phyloP scores from a whole-genome alignment of 2,888 invertebrate species.

The Drosophila siamana region DNA sequence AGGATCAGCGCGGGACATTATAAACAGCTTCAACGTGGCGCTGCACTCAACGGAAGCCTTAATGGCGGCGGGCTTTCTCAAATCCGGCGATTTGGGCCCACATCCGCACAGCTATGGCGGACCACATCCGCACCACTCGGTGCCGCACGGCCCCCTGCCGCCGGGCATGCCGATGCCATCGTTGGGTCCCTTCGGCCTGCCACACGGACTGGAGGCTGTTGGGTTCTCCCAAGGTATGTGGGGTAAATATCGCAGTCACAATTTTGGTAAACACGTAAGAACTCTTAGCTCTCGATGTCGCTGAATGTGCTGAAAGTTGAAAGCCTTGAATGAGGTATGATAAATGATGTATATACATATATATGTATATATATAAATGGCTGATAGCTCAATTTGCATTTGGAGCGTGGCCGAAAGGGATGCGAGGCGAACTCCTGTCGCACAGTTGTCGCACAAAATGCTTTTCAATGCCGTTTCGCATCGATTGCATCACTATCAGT shows the following conservation, averaged over 20 bases:
- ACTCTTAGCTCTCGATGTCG: slow-evolving; percentile 7
- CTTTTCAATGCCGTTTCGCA: slow-evolving; percentile 76
- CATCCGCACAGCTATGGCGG: slow-evolving; percentile 86
- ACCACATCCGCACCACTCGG: slow-evolving; percentile 85
- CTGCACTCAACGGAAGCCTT: slow-evolving; percentile 86
- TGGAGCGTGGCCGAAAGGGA: too few species aligned
- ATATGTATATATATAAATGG: neutral
- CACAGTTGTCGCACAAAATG: slow-evolving; percentile 62
- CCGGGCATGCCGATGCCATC: slow-evolving; percentile 86
- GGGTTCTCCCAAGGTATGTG: slow-evolving; percentile 86
- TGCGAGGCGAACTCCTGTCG: too few species aligned
- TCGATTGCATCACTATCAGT: slow-evolving; percentile 85
- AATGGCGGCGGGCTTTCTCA: slow-evolving; percentile 86
- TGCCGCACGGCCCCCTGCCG: slow-evolving; percentile 85
- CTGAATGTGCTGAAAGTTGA: slow-evolving; percentile 69
- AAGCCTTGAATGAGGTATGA: slow-evolving; percentile 29
- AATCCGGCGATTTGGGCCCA: slow-evolving; percentile 85
- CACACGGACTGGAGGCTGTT: slow-evolving; percentile 86
- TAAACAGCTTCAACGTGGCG: slow-evolving; percentile 84
- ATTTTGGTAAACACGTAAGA: slow-evolving; percentile 70
- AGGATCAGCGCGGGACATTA: slow-evolving; percentile 38
- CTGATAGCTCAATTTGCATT: slow-evolving; percentile 81
- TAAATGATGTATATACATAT: slow-evolving; percentile 24
- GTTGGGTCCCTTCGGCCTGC: slow-evolving; percentile 85
- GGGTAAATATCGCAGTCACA: slow-evolving; percentile 85